Percentiles rank a stretch among this genome's conserved stretches.
phyloP scores from a whole-genome alignment of 2,888 invertebrate species.

The Ferdinandea cuprea region DNA sequence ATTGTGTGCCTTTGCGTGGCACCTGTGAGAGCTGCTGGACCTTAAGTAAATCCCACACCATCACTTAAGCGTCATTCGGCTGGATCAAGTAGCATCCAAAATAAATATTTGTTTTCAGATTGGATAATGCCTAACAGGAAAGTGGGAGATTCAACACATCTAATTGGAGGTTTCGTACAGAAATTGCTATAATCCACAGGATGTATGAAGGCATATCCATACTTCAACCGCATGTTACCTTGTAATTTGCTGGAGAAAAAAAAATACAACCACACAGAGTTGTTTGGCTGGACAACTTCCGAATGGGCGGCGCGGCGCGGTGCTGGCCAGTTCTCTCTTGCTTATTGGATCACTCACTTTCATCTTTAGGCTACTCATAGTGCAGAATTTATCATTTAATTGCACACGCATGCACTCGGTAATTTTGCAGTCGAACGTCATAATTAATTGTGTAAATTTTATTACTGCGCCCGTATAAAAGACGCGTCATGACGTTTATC shows the following conservation, averaged over 20 bases:
- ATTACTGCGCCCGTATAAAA: slow-evolving; percentile 49
- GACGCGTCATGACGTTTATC: slow-evolving; percentile 65
- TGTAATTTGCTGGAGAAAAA: slow-evolving; percentile 54
- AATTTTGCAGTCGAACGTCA: slow-evolving; percentile 69
- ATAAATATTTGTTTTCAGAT: slow-evolving; percentile 72
- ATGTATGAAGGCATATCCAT: slow-evolving; percentile 19
- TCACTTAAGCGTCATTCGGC: slow-evolving; percentile 29
- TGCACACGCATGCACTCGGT: slow-evolving; percentile 49
- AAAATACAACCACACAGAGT: not conserved
- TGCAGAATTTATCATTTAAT: slow-evolving; percentile 69
- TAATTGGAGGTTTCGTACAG: slow-evolving; percentile 66
- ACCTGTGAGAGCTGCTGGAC: slow-evolving; percentile 45
- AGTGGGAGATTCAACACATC: slow-evolving; percentile 74
- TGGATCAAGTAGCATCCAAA: slow-evolving; percentile 64
- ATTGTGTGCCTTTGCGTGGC: slow-evolving; percentile 38
- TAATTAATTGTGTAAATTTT: slow-evolving; percentile 73
- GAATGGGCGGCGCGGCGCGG: slow-evolving; percentile 18
- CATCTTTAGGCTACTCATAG: slow-evolving; percentile 64
- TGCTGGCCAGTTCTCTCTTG: not conserved
- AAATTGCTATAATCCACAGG: slow-evolving; percentile 68
- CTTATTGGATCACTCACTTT: slow-evolving; percentile 65
- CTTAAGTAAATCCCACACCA: slow-evolving; percentile 46
- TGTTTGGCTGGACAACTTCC: slow-evolving; percentile 45
- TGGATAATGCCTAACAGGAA: slow-evolving; percentile 62
- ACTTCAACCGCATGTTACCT: slow-evolving; percentile 33